A percentile compares a stretch with the other conserved stretches of the same genome.
These are phyloP conservation scores for Branchipolynoe longqiensis DNA, from an alignment of 2,888 invertebrate genomes.

Conservation along the genomic window DNA sequence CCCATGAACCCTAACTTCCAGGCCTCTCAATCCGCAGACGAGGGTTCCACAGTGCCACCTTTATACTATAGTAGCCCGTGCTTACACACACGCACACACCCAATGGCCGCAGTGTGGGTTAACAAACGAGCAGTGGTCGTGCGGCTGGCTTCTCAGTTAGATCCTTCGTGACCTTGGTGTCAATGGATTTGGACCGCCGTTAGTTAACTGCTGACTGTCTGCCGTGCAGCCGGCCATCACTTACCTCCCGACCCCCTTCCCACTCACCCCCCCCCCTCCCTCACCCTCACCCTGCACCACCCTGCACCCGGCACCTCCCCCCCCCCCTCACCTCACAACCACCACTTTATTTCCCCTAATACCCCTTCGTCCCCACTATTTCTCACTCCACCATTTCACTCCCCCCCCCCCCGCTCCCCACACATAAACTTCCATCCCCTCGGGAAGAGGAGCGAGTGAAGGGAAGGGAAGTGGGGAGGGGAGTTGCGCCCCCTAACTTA, in stretches of 20 bases:
- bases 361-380: neutral
- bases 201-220: slow-evolving; percentile 26
- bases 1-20: no score
- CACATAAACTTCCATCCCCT: no score
- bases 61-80: no score
- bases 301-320: neutral
- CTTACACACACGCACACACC: neutral
- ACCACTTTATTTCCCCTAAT: neutral
- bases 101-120: neutral
- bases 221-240: slow-evolving; percentile 26
- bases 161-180: slow-evolving; percentile 14
- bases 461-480: no score
- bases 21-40: no score
- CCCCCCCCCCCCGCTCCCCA: no score
- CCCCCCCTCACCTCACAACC: no score
- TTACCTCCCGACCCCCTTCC: slow-evolving; percentile 11
- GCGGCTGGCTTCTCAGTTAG: slow-evolving; percentile 12
- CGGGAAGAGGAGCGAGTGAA: no score
- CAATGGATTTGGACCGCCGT: slow-evolving; percentile 47
- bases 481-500: no score
- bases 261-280: neutral
- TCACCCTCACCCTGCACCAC: neutral
- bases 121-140: slow-evolving; percentile 37
- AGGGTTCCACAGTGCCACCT: no score
- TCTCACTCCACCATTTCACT: no score